These are phyloP conservation scores for Brachionus calyciflorus DNA, from an alignment of 1,140 invertebrate species.

Conservation along the genomic window DNA sequence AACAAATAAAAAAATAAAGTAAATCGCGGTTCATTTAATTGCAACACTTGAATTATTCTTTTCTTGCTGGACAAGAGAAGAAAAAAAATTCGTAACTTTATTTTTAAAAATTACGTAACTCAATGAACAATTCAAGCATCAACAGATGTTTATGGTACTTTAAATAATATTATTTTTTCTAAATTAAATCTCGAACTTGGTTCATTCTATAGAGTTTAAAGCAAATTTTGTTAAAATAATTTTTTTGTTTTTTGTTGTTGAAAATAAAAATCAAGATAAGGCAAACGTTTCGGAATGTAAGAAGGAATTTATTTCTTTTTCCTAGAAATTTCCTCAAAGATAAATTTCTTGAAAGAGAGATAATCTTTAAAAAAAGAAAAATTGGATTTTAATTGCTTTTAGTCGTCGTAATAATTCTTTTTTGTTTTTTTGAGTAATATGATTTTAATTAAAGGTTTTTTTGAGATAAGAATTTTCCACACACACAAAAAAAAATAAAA, in stretches of 20 bases:
- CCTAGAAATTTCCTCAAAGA: background rate
- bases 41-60: constrained; percentile 39
- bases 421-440: constrained; percentile 21
- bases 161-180: too few relatives aligned
- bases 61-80: background rate
- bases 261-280: constrained; percentile 35
- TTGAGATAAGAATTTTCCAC: constrained; percentile 22
- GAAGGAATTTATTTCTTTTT: background rate
- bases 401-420: background rate
- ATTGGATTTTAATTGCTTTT: constrained; percentile 39
- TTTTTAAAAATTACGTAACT: constrained; percentile 10
- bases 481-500: background rate
- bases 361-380: too few relatives aligned
- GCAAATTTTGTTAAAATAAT: too few relatives aligned
- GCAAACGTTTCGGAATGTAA: background rate
- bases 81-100: constrained; percentile 11
- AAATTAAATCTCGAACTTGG: too few relatives aligned
- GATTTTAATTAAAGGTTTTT: constrained; percentile 33
- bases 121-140: too few relatives aligned
- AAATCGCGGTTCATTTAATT: constrained; percentile 39
- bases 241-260: too few relatives aligned
- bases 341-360: background rate
- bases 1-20: constrained; percentile 28
- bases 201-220: too few relatives aligned
- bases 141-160: too few relatives aligned